These are phyloP conservation scores for Eucidaris tribuloides DNA, from an alignment of 35 echinoderm and acorn worm genomes.

Conservation along the genomic window DNA sequence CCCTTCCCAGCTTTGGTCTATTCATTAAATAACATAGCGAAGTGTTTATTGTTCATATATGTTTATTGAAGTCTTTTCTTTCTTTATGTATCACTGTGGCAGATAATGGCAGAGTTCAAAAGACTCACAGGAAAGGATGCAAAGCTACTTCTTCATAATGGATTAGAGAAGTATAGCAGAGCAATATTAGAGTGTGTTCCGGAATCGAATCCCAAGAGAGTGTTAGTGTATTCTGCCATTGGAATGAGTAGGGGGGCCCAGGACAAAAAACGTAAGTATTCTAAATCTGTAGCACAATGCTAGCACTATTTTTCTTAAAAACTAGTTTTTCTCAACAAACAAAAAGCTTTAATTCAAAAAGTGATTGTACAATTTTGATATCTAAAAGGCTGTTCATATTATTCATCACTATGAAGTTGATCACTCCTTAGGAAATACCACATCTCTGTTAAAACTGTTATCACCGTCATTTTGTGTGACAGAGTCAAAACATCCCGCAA, in stretches of 20 bases:
- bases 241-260: no score
- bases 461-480: no score
- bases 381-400: no score
- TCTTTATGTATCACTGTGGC: neutral
- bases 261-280: neutral
- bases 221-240: neutral
- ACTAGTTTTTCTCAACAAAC: neutral
- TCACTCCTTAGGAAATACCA: no score
- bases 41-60: neutral
- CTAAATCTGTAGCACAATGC: neutral
- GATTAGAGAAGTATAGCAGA: neutral
- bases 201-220: neutral
- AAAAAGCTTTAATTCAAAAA: neutral
- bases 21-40: no score
- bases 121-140: neutral
- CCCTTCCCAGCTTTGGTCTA: no score
- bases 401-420: no score
- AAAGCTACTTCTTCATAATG: neutral
- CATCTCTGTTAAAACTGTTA: no score
- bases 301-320: neutral
- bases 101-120: neutral
- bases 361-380: no score
- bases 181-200: neutral
- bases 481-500: no score
- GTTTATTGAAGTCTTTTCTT: constrained; percentile 1